phyloP scores from a whole-genome alignment of 2,888 invertebrate species.

The Acronicta leporina region DNA sequence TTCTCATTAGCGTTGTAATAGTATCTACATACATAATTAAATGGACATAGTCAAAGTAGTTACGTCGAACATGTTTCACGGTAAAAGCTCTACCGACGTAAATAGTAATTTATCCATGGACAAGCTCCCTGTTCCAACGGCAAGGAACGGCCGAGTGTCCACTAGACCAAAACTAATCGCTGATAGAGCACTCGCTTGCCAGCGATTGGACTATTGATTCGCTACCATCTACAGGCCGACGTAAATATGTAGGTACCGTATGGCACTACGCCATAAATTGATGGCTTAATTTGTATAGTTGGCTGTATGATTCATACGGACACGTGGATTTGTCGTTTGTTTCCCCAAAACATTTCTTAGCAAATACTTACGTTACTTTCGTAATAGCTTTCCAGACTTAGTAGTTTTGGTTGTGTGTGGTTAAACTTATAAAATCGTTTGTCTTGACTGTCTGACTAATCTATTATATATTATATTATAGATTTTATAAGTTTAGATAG shows the following conservation, averaged over 20 bases:
- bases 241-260: constrained; percentile 50
- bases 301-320: background rate
- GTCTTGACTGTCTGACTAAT: too few relatives aligned
- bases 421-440: too few relatives aligned
- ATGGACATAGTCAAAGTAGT: constrained; percentile 22
- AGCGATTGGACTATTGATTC: constrained; percentile 84
- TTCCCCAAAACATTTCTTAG: too few relatives aligned
- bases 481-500: too few relatives aligned
- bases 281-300: constrained; percentile 47
- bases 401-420: too few relatives aligned
- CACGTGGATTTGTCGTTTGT: constrained; percentile 3
- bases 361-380: too few relatives aligned
- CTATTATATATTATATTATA: too few relatives aligned
- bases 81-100: constrained; percentile 54
- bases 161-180: constrained; percentile 87
- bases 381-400: too few relatives aligned
- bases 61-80: constrained; percentile 36
- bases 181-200: constrained; percentile 86
- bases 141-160: constrained; percentile 77
- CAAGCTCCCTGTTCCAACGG: constrained; percentile 64
- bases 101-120: constrained; percentile 70
- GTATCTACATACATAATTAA: constrained; percentile 30
- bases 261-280: constrained; percentile 48
- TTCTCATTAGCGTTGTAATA: constrained; percentile 21
- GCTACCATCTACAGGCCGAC: constrained; percentile 62